Percentiles rank a stretch among this genome's conserved stretches.
phyloP scores from a whole-genome alignment of 2,888 invertebrate species.

The Lithophane semibrunnea region DNA sequence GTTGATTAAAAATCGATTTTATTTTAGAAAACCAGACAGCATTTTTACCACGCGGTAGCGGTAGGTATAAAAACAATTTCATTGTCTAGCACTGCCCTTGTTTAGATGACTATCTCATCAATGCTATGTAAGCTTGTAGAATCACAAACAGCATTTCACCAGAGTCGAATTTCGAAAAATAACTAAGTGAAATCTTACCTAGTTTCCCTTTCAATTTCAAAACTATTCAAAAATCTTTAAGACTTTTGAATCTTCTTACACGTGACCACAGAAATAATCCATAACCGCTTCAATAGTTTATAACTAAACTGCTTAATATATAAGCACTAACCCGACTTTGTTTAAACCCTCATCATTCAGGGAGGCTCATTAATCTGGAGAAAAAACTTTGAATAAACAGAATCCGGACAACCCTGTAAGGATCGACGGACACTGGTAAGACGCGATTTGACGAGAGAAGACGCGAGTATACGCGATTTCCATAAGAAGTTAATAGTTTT shows the following conservation, averaged over 20 bases:
- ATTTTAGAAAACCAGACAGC: background rate
- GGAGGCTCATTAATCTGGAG: constrained; percentile 59
- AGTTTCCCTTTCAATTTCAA: background rate
- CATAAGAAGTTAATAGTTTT: too few species aligned
- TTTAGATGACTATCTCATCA: background rate
- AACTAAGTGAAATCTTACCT: background rate
- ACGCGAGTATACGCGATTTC: background rate
- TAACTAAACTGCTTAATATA: constrained; percentile 57
- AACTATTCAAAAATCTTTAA: background rate
- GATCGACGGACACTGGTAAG: constrained; percentile 23
- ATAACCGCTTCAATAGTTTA: constrained; percentile 45
- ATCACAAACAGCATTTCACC: background rate
- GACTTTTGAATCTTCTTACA: background rate
- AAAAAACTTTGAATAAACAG: constrained; percentile 63
- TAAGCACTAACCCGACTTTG: constrained; percentile 50
- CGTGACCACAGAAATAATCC: background rate
- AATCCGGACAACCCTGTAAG: constrained; percentile 42
- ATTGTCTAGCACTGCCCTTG: background rate
- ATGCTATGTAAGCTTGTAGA: background rate
- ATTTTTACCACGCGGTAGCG: background rate
- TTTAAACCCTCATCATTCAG: constrained; percentile 60
- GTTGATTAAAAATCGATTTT: background rate
- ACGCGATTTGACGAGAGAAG: background rate
- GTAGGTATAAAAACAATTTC: background rate
- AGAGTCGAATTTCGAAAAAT: background rate